Evolutionary conservation across 2,113 vertebrate genomes (phyloP).

Genomic region (Clarias magur): DNA sequence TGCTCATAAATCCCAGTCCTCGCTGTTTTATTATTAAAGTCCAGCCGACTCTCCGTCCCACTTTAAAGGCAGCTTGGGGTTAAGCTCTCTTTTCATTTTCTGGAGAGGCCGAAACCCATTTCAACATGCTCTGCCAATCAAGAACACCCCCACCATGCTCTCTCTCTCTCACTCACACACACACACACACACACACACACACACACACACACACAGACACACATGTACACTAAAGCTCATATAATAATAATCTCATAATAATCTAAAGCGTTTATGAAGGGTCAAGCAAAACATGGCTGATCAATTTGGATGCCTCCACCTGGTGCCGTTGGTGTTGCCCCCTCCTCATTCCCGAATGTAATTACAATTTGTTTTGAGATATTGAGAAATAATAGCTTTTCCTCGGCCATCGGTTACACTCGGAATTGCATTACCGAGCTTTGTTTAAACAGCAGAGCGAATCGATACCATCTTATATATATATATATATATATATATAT

Average conservation of each 20-base stretch:
- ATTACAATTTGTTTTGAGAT: slow-evolving; percentile 62
- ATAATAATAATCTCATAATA: slow-evolving; percentile 51
- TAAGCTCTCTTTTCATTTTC: slow-evolving; percentile 56
- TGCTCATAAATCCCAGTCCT: slow-evolving; percentile 58
- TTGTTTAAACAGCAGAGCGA: slow-evolving; percentile 58
- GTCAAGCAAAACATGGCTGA: slow-evolving; percentile 55
- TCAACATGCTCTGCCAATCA: slow-evolving; percentile 48
- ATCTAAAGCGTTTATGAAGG: slow-evolving; percentile 59
- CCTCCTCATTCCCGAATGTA: slow-evolving; percentile 40
- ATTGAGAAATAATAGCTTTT: slow-evolving; percentile 61
- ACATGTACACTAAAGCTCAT: neutral
- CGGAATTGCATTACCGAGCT: slow-evolving; percentile 54
- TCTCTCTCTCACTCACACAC: no score
- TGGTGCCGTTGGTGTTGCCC: neutral
- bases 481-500: slow-evolving; percentile 11
- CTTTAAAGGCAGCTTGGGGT: slow-evolving; percentile 45
- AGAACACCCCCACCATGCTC: neutral
- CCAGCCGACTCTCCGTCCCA: slow-evolving; percentile 18
- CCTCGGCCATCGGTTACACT: slow-evolving; percentile 52
- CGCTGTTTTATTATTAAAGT: slow-evolving; percentile 60
- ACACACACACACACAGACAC: neutral
- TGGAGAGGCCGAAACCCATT: slow-evolving; percentile 45
- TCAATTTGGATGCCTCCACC: slow-evolving; percentile 41
- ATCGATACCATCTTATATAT: slow-evolving; percentile 53
- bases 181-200: neutral